Base-by-base conservation (phyloP, 2,797 vertebrate genomes). In the Myripristis murdjan region DNA sequence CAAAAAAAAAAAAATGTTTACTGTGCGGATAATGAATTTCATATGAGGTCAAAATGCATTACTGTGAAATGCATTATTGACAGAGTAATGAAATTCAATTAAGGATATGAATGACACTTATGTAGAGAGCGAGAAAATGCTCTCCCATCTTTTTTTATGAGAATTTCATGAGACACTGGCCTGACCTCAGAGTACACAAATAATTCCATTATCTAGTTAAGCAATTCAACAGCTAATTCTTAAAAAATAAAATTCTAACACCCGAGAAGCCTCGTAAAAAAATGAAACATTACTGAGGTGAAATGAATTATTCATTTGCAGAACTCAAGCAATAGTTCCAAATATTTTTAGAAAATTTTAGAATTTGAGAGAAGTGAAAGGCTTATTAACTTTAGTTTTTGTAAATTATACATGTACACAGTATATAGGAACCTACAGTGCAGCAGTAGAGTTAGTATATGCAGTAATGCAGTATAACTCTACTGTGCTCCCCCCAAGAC, bases 11-110 rank as follows among this genome's bases (percentile, higher is more conserved):
- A 81, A 82, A 85, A 74, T 73, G 81, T 89, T 91, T 90, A 86
- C 84, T 20, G 64, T 77, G 66, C 60, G 78, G 67, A 87, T 91
- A 90, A 93, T 92, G 88, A 89, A 90, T 90, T 90, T 91, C 60
- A 82, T 75, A 86, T 87, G 82, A 80, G 77, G 82, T 91, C 88
- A 78, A 76, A 81, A 81, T 74, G 73, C 37, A 57, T 83, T 82
- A 60, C 41, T 67, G 64, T 77, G 76, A 88, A 86, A 87, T 78
- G 73, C 72, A 63, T 89, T 87, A 87, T 79, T 87, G 80, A 63
- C 57, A 58, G 41, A 67, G 75, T 81, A 79, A 83, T 68, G 68
- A 73, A 83, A 89, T 82, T 78, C 59, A 89, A 89, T 91, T 81
- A 84, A 57, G 78, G 77, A 76, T 71, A 75, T 79, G 72, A 90